Percentiles rank a stretch among this genome's conserved stretches.
Evolutionary conservation across 2,797 vertebrate species (phyloP).

Genomic region (Sparus aurata): DNA sequence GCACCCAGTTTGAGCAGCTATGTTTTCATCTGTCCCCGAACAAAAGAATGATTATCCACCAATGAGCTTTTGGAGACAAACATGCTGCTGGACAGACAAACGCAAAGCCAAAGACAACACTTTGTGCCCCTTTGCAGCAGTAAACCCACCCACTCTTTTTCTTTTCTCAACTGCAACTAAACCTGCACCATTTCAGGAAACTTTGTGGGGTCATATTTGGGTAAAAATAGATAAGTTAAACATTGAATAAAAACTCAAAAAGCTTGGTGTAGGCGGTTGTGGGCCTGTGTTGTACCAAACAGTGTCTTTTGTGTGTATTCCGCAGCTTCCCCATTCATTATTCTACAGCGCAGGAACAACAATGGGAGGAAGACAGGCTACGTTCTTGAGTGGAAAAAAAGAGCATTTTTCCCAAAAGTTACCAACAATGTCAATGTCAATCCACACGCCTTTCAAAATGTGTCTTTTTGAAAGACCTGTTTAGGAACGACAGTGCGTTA

Average conservation of each 20-base stretch:
- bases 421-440: conserved; percentile 10
- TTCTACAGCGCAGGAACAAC: not conserved
- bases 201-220: not conserved
- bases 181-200: conserved; percentile 19
- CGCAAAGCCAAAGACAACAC: not conserved
- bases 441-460: conserved; percentile 15
- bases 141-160: not conserved
- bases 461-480: conserved; percentile 7
- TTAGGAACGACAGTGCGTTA: conserved; percentile 17
- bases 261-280: not conserved
- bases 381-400: not conserved
- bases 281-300: conserved; percentile 2
- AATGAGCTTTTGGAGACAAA: conserved; percentile 2
- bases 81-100: not conserved
- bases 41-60: not conserved
- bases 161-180: conserved; percentile 7
- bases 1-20: not conserved
- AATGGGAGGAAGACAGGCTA: not conserved
- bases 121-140: not conserved
- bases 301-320: not conserved
- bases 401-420: conserved; percentile 7
- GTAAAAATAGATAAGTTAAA: conserved; percentile 2
- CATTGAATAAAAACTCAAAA: conserved; percentile 31
- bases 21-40: not conserved
- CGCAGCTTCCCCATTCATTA: conserved; percentile 17